Evolutionary conservation across 2,888 invertebrate species (phyloP).

Genomic region (Ecliptopera silaceata): DNA sequence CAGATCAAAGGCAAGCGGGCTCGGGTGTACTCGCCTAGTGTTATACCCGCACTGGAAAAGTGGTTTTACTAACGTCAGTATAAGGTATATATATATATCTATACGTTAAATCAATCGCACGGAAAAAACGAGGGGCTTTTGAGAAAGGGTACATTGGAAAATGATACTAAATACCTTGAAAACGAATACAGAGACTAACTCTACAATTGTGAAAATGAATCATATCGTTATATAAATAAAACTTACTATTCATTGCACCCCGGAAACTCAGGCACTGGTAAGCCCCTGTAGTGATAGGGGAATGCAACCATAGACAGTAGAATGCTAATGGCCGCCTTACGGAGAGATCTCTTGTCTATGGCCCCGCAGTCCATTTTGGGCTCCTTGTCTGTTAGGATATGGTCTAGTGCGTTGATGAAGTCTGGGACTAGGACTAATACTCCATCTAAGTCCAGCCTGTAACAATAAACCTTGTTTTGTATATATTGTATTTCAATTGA

Average conservation of each 20-base stretch:
- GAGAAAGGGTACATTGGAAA: no score
- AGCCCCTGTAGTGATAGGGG: conserved; percentile 94
- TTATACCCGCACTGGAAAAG: conserved; percentile 61
- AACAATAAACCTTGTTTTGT: no score
- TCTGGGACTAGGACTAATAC: conserved; percentile 95
- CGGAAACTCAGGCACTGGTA: conserved; percentile 88
- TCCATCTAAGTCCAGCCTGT: conserved; percentile 93
- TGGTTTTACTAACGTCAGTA: neutral
- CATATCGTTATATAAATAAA: neutral
- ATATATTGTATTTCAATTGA: no score
- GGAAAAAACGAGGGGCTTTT: no score
- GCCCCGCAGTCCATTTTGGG: conserved; percentile 87
- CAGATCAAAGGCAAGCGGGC: conserved; percentile 67
- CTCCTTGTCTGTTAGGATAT: conserved; percentile 94
- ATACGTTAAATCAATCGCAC: no score
- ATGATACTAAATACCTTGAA: no score
- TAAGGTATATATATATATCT: conserved; percentile 1
- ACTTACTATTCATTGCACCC: conserved; percentile 81
- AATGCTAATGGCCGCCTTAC: conserved; percentile 95
- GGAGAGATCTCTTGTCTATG: conserved; percentile 89
- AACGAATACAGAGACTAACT: no score
- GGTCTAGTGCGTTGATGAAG: conserved; percentile 94
- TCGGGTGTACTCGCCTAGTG: conserved; percentile 66
- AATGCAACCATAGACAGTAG: conserved; percentile 95
- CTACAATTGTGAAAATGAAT: no score